Evolutionary conservation across 2,113 vertebrate genomes (phyloP).

Genomic region (Syngnathus floridae): DNA sequence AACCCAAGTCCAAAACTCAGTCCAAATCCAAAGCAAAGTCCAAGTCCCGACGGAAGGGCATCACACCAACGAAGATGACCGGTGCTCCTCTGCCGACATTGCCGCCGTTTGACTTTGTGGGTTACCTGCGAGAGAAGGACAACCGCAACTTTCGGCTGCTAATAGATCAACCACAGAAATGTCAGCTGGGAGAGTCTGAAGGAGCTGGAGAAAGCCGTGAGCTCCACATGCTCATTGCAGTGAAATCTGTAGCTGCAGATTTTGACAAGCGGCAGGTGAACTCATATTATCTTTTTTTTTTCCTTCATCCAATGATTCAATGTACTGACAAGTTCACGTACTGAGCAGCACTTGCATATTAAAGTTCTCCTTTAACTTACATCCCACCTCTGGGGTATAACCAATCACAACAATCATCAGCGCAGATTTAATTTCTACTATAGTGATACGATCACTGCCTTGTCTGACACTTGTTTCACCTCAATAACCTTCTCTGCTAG

Average conservation of each 20-base stretch:
- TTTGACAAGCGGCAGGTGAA: slow-evolving; percentile 84
- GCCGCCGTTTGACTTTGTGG: slow-evolving; percentile 80
- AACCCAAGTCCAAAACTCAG: slow-evolving; percentile 39
- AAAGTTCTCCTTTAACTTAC: background rate
- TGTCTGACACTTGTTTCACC: too few species aligned
- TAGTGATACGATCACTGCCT: too few species aligned
- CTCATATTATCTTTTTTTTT: background rate
- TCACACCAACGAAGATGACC: slow-evolving; percentile 26
- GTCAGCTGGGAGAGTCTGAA: slow-evolving; percentile 47
- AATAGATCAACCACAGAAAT: slow-evolving; percentile 88
- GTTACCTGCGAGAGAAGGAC: slow-evolving; percentile 84
- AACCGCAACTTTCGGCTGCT: slow-evolving; percentile 82
- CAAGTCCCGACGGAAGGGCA: slow-evolving; percentile 34
- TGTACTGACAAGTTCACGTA: background rate
- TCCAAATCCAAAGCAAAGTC: slow-evolving; percentile 42
- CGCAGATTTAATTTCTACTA: too few species aligned
- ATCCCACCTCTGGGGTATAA: too few species aligned
- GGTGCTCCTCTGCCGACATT: slow-evolving; percentile 7
- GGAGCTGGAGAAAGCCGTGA: slow-evolving; percentile 15
- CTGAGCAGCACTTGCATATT: background rate
- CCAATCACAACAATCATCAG: too few species aligned
- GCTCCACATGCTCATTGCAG: slow-evolving; percentile 84
- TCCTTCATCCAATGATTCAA: background rate
- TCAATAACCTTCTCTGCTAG: background rate
- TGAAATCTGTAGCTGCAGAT: slow-evolving; percentile 85